Evolutionary conservation across 2,888 invertebrate genomes (phyloP).

Genomic region (Orthosia gothica): DNA sequence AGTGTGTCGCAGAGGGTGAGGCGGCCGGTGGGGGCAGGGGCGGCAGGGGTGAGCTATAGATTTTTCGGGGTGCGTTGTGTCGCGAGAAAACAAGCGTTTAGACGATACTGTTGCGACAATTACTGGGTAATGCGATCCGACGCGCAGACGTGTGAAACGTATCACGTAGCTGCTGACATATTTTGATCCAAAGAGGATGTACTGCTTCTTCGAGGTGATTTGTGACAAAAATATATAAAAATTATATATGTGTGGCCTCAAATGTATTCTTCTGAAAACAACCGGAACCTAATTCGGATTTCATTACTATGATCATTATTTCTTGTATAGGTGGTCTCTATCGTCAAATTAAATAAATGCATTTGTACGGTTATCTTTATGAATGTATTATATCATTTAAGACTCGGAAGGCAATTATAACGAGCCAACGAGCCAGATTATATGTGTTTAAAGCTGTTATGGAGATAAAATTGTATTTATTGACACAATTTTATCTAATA

Average conservation of each 20-base stretch:
- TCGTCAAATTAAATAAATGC: background rate
- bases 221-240: too few relatives aligned
- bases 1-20: conserved; percentile 68
- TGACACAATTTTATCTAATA: too few relatives aligned
- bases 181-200: background rate
- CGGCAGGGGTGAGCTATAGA: conserved; percentile 78
- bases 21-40: conserved; percentile 47
- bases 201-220: background rate
- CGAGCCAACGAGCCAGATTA: background rate
- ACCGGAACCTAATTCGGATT: too few relatives aligned
- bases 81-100: conserved; percentile 82
- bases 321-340: too few relatives aligned
- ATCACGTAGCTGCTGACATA: background rate
- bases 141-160: background rate
- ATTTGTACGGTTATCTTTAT: background rate
- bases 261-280: background rate
- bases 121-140: conserved; percentile 54
- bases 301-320: too few relatives aligned
- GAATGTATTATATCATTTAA: background rate
- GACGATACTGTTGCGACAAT: conserved; percentile 72
- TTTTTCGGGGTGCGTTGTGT: conserved; percentile 83
- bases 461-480: background rate
- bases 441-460: background rate
- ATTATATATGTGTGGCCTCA: background rate
- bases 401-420: background rate